These are phyloP conservation scores for Miniopterus natalensis DNA, from an alignment of 2,113 vertebrate species.

Conservation along the genomic window DNA sequence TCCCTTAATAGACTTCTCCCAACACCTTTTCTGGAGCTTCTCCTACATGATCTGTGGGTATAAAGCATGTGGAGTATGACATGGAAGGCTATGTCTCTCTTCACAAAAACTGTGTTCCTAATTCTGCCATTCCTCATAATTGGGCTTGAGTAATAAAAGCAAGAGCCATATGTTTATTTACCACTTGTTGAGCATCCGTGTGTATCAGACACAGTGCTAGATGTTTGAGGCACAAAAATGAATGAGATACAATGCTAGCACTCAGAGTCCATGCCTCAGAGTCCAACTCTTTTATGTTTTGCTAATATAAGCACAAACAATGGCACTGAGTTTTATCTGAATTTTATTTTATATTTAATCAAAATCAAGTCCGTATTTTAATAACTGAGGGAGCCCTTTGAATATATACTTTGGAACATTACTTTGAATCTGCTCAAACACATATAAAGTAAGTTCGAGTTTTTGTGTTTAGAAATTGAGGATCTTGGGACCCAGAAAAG, in stretches of 20 bases:
- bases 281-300: background rate
- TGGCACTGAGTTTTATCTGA: background rate
- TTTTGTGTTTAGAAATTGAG: background rate
- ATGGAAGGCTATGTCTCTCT: background rate
- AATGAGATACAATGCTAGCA: background rate
- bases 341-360: background rate
- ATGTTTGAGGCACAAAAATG: background rate
- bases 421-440: background rate
- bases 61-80: background rate
- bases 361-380: background rate
- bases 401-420: background rate
- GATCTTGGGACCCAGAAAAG: background rate
- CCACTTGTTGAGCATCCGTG: background rate
- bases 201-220: background rate
- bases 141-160: background rate
- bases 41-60: rapidly evolving
- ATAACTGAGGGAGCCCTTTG: rapidly evolving
- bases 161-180: background rate
- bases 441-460: background rate
- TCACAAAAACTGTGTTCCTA: background rate
- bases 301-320: background rate
- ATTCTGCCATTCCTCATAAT: background rate
- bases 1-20: background rate
- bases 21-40: background rate
- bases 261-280: background rate